phyloP scores from a whole-genome alignment of 2,888 invertebrate species.

The Drosophila niveifrons region DNA sequence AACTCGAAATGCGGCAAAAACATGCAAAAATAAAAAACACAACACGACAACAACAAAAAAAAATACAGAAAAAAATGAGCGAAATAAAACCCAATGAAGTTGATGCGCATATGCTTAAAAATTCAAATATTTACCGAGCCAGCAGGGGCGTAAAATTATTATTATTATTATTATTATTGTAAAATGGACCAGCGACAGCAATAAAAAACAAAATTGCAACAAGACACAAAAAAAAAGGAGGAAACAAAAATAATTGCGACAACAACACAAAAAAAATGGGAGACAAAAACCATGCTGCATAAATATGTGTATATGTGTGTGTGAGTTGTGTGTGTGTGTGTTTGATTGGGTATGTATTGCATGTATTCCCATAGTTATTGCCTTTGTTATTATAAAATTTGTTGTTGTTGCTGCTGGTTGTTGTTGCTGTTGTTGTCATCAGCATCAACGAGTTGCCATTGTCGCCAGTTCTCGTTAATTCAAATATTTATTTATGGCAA shows the following conservation, averaged over 20 bases:
- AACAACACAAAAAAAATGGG: conserved; percentile 26
- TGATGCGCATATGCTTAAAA: conserved; percentile 74
- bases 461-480: conserved; percentile 76
- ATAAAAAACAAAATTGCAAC: conserved; percentile 30
- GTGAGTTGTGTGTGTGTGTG: conserved; percentile 19
- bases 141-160: conserved; percentile 68
- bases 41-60: conserved; percentile 7
- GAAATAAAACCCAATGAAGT: conserved; percentile 21
- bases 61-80: conserved; percentile 3
- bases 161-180: conserved; percentile 72
- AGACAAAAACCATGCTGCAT: conserved; percentile 51
- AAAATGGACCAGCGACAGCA: conserved; percentile 52
- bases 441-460: conserved; percentile 63
- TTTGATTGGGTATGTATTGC: conserved; percentile 13
- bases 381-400: conserved; percentile 35
- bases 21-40: neutral
- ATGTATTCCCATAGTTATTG: conserved; percentile 43
- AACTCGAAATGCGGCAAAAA: neutral
- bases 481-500: conserved; percentile 75
- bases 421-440: conserved; percentile 56
- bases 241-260: conserved; percentile 54
- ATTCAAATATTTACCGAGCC: conserved; percentile 74
- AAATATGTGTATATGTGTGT: conserved; percentile 29
- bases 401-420: conserved; percentile 39
- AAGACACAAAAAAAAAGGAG: conserved; percentile 34